A percentile compares a stretch with the other conserved stretches of the same genome.
phyloP scores from a whole-genome alignment of 2,888 invertebrate species.

The Hyposoter dolosus region DNA sequence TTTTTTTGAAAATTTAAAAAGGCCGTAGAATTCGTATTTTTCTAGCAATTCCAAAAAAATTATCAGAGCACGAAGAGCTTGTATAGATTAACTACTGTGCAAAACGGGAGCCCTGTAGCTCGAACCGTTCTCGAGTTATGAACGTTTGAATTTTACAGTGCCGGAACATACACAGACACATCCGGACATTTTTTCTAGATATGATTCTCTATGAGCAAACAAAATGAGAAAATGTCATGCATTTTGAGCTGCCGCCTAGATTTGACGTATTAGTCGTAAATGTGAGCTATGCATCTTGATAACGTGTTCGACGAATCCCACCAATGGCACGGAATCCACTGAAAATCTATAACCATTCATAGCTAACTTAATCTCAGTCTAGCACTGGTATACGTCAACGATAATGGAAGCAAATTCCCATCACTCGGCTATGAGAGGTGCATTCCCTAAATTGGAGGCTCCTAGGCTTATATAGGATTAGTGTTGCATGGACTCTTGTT shows the following conservation, averaged over 20 bases:
- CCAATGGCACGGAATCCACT: constrained; percentile 40
- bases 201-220: no score
- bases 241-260: no score
- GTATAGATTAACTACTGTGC: no score
- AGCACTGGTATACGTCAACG: constrained; percentile 1
- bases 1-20: no score
- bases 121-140: no score
- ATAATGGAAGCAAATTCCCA: constrained; percentile 31
- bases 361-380: constrained; percentile 49
- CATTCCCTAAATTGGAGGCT: constrained; percentile 63
- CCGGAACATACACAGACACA: no score
- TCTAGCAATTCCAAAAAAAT: no score
- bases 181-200: no score
- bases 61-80: no score
- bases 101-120: no score
- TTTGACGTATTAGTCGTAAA: not conserved
- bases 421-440: constrained; percentile 7
- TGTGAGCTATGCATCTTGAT: constrained; percentile 16
- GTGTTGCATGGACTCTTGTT: constrained; percentile 38
- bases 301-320: constrained; percentile 19
- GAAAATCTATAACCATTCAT: constrained; percentile 45
- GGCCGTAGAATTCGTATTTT: no score
- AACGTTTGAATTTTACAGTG: no score
- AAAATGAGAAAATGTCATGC: not conserved
- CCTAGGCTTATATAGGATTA: constrained; percentile 65